Evolutionary conservation across 2,888 invertebrate species (phyloP), one percentile per base, ranked within the genome.

Genomic region (Aleiodes leptofemur): DNA sequence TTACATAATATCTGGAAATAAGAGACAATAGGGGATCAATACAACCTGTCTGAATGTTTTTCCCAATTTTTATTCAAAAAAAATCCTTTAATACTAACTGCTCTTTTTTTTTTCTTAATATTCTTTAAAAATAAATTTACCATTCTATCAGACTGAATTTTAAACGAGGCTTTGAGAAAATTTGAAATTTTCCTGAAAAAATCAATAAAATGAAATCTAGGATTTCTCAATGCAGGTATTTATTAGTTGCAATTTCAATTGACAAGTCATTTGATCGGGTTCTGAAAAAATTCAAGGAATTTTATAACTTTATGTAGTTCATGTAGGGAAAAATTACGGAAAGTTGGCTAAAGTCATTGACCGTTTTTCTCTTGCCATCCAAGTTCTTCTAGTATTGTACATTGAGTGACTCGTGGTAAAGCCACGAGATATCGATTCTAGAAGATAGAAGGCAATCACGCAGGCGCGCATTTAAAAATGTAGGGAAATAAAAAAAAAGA

Each of bases 1-100:
- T 77, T 78, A 86, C 85, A 86, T 83, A 87, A 85, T 86, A 89
- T 88, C 89, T 89, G 89, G 76, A 89, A 89, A 88, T 82, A 88
- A 88, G 85, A 87, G 76, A 76, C 69, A 76, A 57, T 38, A 53
- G 51, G 29, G 51, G 51, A 72, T 76, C 76, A 76, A 76, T 76
- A 69, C 76, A 73, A 55, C 72, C 55, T 72, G 29, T 59, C 68
- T 74, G 64, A n/a, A 53, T 75, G 11, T 11, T 23, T 48, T 48
- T 48, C 56, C 51, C 64, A 72, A 50, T 51, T 77, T 73, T 43
- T 61, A 72, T 57, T 69, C 48, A 72, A 53, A 23, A 23, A 23
- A 56, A n/a, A n/a, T 56, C 29, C 72, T 34, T 51, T 69, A 59
- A 55, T 55, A 50, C 59, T 38, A 57, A 43, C 72, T 64, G 59